Evolutionary conservation across 2,113 vertebrate species (phyloP).

Genomic region (Columba janthina): DNA sequence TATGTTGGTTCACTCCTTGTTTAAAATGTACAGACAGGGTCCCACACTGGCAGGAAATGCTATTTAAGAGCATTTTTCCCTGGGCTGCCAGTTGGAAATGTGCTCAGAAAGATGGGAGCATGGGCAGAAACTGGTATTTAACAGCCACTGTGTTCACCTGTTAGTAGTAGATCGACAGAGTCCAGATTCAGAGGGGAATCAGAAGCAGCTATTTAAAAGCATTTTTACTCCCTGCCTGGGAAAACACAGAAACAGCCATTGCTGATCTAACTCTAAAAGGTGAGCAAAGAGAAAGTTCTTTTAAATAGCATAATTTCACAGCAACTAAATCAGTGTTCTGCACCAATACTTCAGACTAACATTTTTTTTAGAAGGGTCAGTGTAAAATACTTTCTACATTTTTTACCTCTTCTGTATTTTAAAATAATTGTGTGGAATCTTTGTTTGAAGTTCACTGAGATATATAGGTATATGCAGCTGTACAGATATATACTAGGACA

Average conservation of each 20-base stretch:
- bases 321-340: not conserved
- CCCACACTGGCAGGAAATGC: not conserved
- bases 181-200: not conserved
- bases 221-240: not conserved
- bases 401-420: not conserved
- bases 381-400: not conserved
- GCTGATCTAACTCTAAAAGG: not conserved
- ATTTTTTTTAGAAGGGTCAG: not conserved
- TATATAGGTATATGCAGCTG: not conserved
- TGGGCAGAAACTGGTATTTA: not conserved
- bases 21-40: not conserved
- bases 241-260: not conserved
- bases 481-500: too few relatives aligned
- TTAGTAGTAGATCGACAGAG: not conserved
- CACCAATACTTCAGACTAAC: not conserved
- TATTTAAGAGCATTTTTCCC: not conserved
- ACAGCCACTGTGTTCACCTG: not conserved
- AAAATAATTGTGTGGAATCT: not conserved
- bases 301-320: not conserved
- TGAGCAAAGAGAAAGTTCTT: not conserved
- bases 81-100: rapidly evolving
- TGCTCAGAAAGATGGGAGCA: not conserved
- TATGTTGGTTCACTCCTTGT: not conserved
- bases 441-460: not conserved
- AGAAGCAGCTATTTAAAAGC: not conserved